A percentile compares a stretch with the other conserved stretches of the same genome.
Conservation (phyloP, 2,113 vertebrate species). For the Platanista minor region DNA sequence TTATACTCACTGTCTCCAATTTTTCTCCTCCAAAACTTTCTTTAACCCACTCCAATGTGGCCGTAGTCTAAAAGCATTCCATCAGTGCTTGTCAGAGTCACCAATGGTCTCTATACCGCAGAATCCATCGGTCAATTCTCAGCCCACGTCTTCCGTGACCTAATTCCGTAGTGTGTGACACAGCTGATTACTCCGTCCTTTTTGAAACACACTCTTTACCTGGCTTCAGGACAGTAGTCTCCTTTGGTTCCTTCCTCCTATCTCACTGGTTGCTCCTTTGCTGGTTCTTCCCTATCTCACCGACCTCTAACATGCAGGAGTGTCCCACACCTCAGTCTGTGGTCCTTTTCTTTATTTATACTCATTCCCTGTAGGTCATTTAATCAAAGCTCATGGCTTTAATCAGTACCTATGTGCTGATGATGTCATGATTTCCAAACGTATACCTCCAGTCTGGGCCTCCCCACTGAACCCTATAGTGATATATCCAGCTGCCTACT, state of each 20-base stretch:
- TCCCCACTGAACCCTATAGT: background rate
- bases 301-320: background rate
- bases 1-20: background rate
- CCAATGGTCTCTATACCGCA: background rate
- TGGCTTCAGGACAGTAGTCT: background rate
- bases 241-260: background rate
- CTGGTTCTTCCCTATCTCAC: background rate
- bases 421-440: background rate
- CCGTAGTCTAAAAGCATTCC: background rate
- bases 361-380: background rate
- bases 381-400: background rate
- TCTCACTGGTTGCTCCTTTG: background rate
- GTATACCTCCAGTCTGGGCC: background rate
- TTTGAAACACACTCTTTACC: background rate
- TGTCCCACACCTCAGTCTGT: too few species aligned
- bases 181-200: rapidly evolving
- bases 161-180: background rate
- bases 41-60: background rate
- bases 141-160: background rate
- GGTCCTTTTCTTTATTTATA: background rate
- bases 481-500: background rate
- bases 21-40: background rate
- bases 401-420: background rate
- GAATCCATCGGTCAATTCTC: background rate
- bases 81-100: background rate